These are phyloP conservation scores for Chelonoidis abingdonii DNA, from an alignment of 2,113 vertebrate genomes.

Conservation along the genomic window DNA sequence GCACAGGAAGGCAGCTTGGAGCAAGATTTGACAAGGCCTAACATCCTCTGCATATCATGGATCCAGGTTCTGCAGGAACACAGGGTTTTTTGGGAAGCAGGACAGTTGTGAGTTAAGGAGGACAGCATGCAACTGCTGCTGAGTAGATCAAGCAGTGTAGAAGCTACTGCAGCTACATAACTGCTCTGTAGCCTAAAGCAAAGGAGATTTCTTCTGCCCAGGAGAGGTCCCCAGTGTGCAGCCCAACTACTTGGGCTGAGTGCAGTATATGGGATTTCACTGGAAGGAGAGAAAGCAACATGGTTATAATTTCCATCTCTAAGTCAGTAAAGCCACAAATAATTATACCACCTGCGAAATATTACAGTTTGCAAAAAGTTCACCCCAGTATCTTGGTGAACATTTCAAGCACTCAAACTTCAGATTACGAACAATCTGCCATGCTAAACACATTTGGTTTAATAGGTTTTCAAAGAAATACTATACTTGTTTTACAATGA, in stretches of 20 bases:
- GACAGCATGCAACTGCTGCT: not conserved
- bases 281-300: conserved; percentile 5
- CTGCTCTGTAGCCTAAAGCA: not conserved
- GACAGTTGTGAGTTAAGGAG: not conserved
- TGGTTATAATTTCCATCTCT: not conserved
- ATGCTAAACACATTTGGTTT: not conserved
- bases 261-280: conserved; percentile 6
- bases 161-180: not conserved
- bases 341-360: not conserved
- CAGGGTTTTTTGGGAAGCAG: accelerated
- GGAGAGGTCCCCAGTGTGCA: not conserved
- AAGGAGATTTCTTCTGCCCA: not conserved
- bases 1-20: not conserved
- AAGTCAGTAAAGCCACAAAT: not conserved
- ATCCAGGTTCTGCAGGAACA: not conserved
- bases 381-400: not conserved
- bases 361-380: not conserved
- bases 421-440: not conserved
- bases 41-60: not conserved
- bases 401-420: not conserved
- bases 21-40: not conserved
- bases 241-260: accelerated
- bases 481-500: not conserved
- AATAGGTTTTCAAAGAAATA: not conserved
- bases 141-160: not conserved